Evolutionary conservation across 2,797 vertebrate genomes (phyloP).

Genomic region (Gila robusta): DNA sequence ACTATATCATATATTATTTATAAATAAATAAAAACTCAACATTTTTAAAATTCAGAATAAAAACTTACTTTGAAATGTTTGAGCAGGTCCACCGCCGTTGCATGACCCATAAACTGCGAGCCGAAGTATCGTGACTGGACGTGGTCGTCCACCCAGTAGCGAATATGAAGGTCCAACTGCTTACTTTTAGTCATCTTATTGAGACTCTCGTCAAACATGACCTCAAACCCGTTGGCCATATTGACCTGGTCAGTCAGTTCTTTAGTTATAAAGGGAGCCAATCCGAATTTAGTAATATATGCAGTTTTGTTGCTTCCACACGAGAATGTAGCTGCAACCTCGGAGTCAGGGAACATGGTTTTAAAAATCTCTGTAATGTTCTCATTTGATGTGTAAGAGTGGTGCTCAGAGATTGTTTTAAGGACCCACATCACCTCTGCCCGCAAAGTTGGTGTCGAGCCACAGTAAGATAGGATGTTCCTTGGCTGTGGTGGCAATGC

Average conservation of each 20-base stretch:
- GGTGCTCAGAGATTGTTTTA: conserved; percentile 20
- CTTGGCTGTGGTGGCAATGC: background rate
- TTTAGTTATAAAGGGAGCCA: conserved; percentile 3
- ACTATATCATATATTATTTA: too few relatives aligned
- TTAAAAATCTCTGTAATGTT: conserved; percentile 1
- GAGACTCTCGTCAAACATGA: conserved; percentile 2
- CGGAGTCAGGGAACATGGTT: conserved; percentile 16
- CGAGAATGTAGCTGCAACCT: too few relatives aligned
- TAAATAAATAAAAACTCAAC: too few relatives aligned
- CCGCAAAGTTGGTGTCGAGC: background rate
- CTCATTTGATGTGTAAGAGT: background rate
- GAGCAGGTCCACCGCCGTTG: too few relatives aligned
- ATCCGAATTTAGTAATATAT: conserved; percentile 2
- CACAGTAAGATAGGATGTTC: background rate
- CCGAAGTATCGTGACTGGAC: too few relatives aligned
- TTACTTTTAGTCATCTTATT: too few relatives aligned
- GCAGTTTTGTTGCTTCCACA: conserved; percentile 2
- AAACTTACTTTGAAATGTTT: too few relatives aligned
- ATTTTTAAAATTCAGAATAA: too few relatives aligned
- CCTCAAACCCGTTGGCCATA: background rate
- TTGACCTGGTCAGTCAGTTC: conserved; percentile 3
- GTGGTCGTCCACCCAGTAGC: too few relatives aligned
- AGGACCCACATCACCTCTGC: conserved; percentile 17
- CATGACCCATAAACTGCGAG: too few relatives aligned
- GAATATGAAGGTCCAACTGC: too few relatives aligned